Evolutionary conservation across 1,140 invertebrate genomes (phyloP), one percentile per base, ranked within the genome.

Genomic region (Stegodyphus dumicola): DNA sequence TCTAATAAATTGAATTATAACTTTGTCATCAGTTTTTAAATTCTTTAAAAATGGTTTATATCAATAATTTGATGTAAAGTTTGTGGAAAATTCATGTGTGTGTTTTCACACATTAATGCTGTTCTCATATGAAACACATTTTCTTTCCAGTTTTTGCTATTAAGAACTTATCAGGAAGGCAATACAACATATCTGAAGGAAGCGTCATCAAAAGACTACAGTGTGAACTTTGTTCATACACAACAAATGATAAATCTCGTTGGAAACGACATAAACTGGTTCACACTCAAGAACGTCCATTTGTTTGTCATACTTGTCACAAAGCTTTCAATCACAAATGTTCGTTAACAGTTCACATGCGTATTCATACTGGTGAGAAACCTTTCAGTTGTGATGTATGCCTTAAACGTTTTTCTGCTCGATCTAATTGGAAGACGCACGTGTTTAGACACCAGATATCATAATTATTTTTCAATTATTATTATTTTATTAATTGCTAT

Each of bases 341-440:
- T 75, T 89, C 89, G 18, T 65, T 77, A 17, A n/a, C 48, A 60
- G 49, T 7, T 13, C 75, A 77, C 92, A 97, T 95, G 89, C 98
- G 98, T 91, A 99, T 98, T 87, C 98, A 99, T 92, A 96, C 96
- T 67, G 98, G 98, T 90, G 96, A 98, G 90, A 99, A 99, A 90
- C 97, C 98, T 0, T 99, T 98, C 92, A 98, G 97, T 89, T 99
- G 98, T 90, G 93, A 92, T 2, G 96, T 98, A 88, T 99, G 98
- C 90, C 96, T 96, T 4, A 99, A 97, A 99, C 91, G 97, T 97
- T 99, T 99, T 90, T 98, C 97, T 89, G 97, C 99, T 89, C 96
- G 95, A 6, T 92, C 97, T 53, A 99, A 97, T 6, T 91, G 99
- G 86, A 96, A 96, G 0, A 96, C 98, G 0, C 97, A 99, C 91